Conservation (phyloP, 2,113 vertebrate genomes). For the Menura novaehollandiae region DNA sequence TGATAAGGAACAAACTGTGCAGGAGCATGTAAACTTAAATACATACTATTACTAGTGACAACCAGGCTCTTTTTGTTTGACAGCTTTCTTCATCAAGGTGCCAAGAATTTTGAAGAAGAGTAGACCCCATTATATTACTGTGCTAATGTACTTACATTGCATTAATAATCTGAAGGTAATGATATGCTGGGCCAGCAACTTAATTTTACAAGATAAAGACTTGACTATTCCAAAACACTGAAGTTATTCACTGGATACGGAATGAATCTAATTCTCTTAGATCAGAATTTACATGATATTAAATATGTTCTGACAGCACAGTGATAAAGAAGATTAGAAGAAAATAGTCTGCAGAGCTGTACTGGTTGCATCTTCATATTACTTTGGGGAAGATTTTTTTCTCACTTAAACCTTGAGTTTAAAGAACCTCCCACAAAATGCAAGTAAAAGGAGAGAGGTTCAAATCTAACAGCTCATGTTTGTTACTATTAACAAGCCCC, state of each 20-base stretch:
- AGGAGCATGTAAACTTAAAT: background rate
- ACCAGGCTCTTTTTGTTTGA: background rate
- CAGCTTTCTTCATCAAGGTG: background rate
- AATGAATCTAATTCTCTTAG: background rate
- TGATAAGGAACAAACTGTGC: background rate
- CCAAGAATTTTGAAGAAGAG: background rate
- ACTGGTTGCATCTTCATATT: background rate
- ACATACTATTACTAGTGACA: background rate
- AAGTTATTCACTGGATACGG: background rate
- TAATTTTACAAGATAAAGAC: background rate
- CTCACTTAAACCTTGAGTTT: background rate
- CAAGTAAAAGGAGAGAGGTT: background rate
- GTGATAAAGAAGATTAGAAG: background rate
- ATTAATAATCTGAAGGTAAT: slow-evolving; percentile 2
- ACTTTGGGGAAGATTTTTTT: background rate
- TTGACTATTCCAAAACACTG: background rate
- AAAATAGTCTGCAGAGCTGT: background rate
- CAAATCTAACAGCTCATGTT: background rate
- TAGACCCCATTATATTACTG: background rate
- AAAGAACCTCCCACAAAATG: background rate
- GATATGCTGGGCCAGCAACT: background rate
- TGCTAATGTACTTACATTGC: background rate
- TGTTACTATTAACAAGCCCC: background rate
- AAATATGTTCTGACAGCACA: slow-evolving; percentile 2
- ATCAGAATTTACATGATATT: background rate